Base-by-base conservation (phyloP, 2,113 vertebrate species). In the Scortum barcoo region DNA sequence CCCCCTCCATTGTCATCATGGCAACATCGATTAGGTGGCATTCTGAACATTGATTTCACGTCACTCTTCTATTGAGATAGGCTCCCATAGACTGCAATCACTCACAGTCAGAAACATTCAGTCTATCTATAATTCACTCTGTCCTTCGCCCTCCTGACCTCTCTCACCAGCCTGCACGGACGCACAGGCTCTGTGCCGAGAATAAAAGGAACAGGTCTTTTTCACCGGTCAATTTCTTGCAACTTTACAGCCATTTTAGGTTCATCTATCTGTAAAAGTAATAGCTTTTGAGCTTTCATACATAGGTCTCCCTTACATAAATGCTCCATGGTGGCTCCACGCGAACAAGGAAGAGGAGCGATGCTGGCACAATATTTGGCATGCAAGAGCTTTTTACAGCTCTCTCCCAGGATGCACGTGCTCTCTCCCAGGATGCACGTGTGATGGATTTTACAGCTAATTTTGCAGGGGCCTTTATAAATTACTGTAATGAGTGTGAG, bases 1-100 rank as follows among this genome's bases (percentile, higher is more conserved):
- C 30, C 56, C 61, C 58, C 62, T 33, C 48, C 11, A 9, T 6
- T 57, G 73, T 80, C 83, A 92, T 92, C 68, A 81, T 87, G 86
- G 73, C 83, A 76, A 24, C 88, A 86, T 90, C 81, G 83, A 93
- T 91, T 74, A 85, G 85, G 78, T 66, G 76, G 86, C 88, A 78
- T 76, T 84, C 81, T 48, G 56, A 7, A 57, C 75, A 91, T 85
- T 80, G 89, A 92, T 90, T 91, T 86, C n/a, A 63, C 17, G 78
- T 80, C 79, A 33, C 57, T 68, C 24, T 12, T 83, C 70, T 68
- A 66, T 77, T 74, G 84, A 83, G 84, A 89, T 69, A 68, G 74
- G 58, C 76, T 80, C 56, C 44, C 68, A 75, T n/a, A 58, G 60
- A 73, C 80, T 67, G 71, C 80, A 61, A 72, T 83, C 73, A 67